phyloP scores from a whole-genome alignment of 2,113 vertebrate genomes.

The human (Homo sapiens) region GRCh38 chr11:113069001-113069500 shows the following conservation, averaged over 20 bases:
- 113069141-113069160: background rate
- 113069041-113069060: constrained; percentile 34
- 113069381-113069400: background rate
- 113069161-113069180: background rate
- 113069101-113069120: background rate
- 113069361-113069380: background rate
- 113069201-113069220: background rate
- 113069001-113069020: constrained; percentile 56
- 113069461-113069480: background rate
- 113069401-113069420: background rate
- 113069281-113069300: background rate
- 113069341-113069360: background rate
- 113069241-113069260: background rate
- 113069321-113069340: background rate
- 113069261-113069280: background rate
- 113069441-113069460: background rate
- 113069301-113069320: background rate
- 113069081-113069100: background rate
- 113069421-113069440: background rate
- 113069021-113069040: constrained; percentile 50
- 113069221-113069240: background rate
- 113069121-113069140: background rate
- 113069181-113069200: background rate
- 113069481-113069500: background rate
- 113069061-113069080: background rate